Percentiles rank a stretch among this genome's conserved stretches.
phyloP scores from a whole-genome alignment of 2,797 vertebrate genomes.

The Periparus ater region DNA sequence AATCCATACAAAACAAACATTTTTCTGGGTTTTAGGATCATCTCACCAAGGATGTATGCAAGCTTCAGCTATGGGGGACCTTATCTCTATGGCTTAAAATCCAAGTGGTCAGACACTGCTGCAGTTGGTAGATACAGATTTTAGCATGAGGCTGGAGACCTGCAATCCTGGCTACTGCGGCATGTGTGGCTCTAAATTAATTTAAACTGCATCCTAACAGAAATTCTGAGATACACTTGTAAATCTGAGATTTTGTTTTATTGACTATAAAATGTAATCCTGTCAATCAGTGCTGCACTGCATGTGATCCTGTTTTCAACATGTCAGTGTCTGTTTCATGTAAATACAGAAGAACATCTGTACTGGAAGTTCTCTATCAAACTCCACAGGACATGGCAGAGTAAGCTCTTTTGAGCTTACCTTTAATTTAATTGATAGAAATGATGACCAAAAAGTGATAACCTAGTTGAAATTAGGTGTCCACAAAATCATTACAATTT shows the following conservation, averaged over 20 bases:
- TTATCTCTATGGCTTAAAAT: not conserved
- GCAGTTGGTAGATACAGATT: not conserved
- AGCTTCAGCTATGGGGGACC: not conserved
- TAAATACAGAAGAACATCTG: not conserved
- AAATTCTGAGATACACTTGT: not conserved
- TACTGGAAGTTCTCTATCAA: not conserved
- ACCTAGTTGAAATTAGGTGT: not conserved
- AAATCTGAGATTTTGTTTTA: not conserved
- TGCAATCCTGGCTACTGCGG: not conserved
- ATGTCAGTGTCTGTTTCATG: not conserved
- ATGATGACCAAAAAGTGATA: not conserved
- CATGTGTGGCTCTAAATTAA: not conserved
- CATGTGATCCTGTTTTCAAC: not conserved
- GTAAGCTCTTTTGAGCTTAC: not conserved
- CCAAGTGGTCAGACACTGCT: not conserved
- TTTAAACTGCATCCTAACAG: not conserved
- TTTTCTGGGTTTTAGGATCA: not conserved
- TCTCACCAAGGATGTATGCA: not conserved
- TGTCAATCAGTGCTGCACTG: not conserved
- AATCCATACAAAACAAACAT: not conserved
- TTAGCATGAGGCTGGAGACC: not conserved
- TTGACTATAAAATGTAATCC: not conserved
- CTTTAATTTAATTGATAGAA: not conserved
- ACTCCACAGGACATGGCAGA: not conserved
- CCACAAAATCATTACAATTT: not conserved